These are phyloP conservation scores for Oreocharis arfaki DNA, from an alignment of 2,113 vertebrate species.

Conservation along the genomic window DNA sequence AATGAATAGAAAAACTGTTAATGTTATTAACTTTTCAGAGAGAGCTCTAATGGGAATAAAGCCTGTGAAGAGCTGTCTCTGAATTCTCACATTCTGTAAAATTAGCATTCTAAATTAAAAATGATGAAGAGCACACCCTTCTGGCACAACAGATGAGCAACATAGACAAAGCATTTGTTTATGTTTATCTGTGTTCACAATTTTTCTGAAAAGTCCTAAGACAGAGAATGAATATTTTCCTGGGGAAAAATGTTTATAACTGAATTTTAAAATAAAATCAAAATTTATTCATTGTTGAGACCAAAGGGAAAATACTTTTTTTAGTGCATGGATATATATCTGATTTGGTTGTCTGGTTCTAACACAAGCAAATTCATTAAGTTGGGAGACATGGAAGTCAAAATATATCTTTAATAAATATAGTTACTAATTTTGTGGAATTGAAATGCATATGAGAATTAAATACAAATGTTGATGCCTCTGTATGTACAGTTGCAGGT, in stretches of 20 bases:
- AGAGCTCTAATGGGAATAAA: background rate
- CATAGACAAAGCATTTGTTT: background rate
- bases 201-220: background rate
- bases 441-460: background rate
- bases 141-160: background rate
- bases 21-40: background rate
- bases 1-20: background rate
- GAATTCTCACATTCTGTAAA: background rate
- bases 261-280: background rate
- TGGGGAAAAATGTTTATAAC: background rate
- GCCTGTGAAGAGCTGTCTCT: background rate
- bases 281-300: background rate
- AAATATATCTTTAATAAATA: slow-evolving; percentile 11
- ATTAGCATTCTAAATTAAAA: slow-evolving; percentile 19
- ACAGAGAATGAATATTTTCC: background rate
- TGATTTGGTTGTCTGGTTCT: background rate
- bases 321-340: background rate
- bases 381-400: background rate
- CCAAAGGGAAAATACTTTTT: background rate
- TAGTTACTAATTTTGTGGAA: background rate
- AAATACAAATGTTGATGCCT: background rate
- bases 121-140: background rate
- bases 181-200: background rate
- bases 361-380: background rate
- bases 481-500: background rate